Base-by-base conservation (phyloP, 2,888 invertebrate genomes). In the Drosophila koepferae region DNA sequence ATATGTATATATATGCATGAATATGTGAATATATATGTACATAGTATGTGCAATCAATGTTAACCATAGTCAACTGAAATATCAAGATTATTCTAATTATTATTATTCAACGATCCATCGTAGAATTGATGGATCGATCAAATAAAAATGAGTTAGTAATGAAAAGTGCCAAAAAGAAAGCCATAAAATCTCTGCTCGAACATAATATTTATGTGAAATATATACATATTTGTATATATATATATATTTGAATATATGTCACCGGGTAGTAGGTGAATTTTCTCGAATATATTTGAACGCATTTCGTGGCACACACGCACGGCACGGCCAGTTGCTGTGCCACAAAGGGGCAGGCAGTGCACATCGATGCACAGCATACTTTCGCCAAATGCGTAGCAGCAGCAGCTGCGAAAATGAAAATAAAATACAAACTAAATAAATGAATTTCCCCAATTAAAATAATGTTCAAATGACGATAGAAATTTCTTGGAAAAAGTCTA, bases 401-500 rank as follows among this genome's bases (percentile, higher is more conserved):
- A 23, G n/a, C 62, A 49, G 43, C 41, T 34, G 44, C 43, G 34
- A 44, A 41, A 49, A 62, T 28, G 59, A 55, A 28, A 59, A 18
- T 18, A 36, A 23, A 16, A 60, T 63, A 54, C 34, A 60, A 55
- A 66, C 28, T 23, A 41, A 68, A 64, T 61, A 64, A 67, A 59
- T 55, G 70, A 78, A 73, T 85, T 85, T 85, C 86, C 76, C 84
- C 86, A 85, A 85, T 84, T 86, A 84, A 81, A 83, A 83, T 77
- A 72, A 81, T 71, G 63, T 72, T 69, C 53, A 79, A 74, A 71
- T 83, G 84, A 63, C 74, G 63, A 69, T 74, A 77, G 77, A 86
- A 84, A 86, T 85, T 85, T 86, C 86, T 86, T 73, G 83, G 79
- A 84, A 85, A 76, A 83, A 74, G 71, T 78, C 71, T 75, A 65